phyloP scores from a whole-genome alignment of 2,113 vertebrate species.

The Maccullochella peelii region DNA sequence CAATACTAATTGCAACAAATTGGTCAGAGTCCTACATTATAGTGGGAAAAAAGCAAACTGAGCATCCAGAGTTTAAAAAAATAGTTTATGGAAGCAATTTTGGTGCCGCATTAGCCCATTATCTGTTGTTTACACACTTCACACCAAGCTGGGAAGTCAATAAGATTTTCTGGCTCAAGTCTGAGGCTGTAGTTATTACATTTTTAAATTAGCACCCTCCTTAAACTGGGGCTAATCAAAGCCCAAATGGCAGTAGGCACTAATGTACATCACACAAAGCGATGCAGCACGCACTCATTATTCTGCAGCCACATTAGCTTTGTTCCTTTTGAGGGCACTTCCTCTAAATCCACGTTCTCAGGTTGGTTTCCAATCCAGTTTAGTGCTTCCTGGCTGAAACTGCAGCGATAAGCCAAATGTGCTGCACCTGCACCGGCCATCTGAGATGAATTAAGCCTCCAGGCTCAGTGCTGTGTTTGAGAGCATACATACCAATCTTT shows the following conservation, averaged over 20 bases:
- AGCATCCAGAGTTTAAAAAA: slow-evolving; percentile 39
- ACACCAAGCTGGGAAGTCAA: slow-evolving; percentile 50
- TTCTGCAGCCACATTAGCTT: slow-evolving; percentile 35
- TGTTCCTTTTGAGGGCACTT: slow-evolving; percentile 35
- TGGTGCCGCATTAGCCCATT: slow-evolving; percentile 53
- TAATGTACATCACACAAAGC: slow-evolving; percentile 54
- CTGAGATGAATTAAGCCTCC: slow-evolving; percentile 49
- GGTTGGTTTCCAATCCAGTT: slow-evolving; percentile 43
- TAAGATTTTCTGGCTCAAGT: slow-evolving; percentile 46
- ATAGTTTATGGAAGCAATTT: slow-evolving; percentile 60
- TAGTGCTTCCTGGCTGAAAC: slow-evolving; percentile 33
- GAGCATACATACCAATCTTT: slow-evolving; percentile 20
- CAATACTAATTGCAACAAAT: slow-evolving; percentile 33
- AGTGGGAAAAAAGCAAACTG: slow-evolving; percentile 29
- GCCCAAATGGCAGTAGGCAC: slow-evolving; percentile 61
- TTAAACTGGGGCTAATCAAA: slow-evolving; percentile 60
- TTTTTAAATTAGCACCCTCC: slow-evolving; percentile 59
- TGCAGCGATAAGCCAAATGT: slow-evolving; percentile 43
- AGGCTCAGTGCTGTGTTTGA: slow-evolving; percentile 45
- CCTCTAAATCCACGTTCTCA: slow-evolving; percentile 26
- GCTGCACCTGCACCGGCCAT: slow-evolving; percentile 57
- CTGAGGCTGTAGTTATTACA: slow-evolving; percentile 50
- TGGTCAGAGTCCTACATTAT: slow-evolving; percentile 32
- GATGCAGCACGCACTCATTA: slow-evolving; percentile 23
- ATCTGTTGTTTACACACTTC: slow-evolving; percentile 65